Evolutionary conservation across 1,140 invertebrate genomes (phyloP), one percentile per base, ranked within the genome.

Genomic region (Penaeus japonicus): DNA sequence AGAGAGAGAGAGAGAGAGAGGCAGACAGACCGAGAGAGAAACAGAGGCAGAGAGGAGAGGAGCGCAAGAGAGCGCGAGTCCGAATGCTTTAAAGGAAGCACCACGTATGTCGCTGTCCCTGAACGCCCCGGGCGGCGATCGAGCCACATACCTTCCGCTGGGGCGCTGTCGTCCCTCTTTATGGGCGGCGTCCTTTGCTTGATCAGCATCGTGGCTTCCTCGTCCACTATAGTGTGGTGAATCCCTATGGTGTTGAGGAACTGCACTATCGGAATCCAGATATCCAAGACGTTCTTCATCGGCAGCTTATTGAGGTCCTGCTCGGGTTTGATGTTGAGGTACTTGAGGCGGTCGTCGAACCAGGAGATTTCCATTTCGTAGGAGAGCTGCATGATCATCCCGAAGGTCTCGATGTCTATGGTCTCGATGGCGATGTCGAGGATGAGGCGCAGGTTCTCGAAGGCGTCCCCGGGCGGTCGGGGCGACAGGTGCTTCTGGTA

Each of bases 331-430:
- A 90, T 54, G 79, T 90, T 90, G n/a, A 70, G 53, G 59, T 85
- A 90, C n/a, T 32, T 47, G 18, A 90, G 54, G 0, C 89, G 83
- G 57, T 82, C 89, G 82, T 90, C 89, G 27, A 77, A 82, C 89
- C 89, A 90, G 24, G 73, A 32, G n/a, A 90, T 78, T 18, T 83
- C 59, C 47, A 90, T n/a, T 12, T 81, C 47, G 70, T 89, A 89
- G 0, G 89, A 86, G 2, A 89, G 59, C 55, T 85, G 81, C 75
- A 90, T 85, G 22, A 53, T 79, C 80, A 89, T 90, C 30, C 75
- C 39, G 7, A 62, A 82, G 12, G 89, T 90, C 32, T 89, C 59
- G 54, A 90, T 85, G 57, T 53, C 70, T 30, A 83, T 27, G 20
- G 87, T 73, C 27, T 85, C 84, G 59, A 90, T 73, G 22, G 22